Base-by-base conservation (phyloP, 2,113 vertebrate species). In the Empidonax alnorum region DNA sequence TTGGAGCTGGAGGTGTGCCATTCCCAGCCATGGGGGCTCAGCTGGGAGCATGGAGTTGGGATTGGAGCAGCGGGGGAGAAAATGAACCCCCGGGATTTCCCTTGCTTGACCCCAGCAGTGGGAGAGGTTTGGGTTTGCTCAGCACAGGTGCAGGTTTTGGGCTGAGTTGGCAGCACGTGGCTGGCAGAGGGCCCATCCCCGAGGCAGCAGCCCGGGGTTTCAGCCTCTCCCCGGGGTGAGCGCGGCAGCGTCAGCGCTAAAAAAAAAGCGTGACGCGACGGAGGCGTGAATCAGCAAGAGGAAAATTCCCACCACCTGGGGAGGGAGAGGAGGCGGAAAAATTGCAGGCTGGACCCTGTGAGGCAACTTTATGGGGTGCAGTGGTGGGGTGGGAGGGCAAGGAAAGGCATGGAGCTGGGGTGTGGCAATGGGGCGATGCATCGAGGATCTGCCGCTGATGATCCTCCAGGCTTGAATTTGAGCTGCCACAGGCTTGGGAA, bases 281-380 rank as follows among this genome's bases (percentile, higher is more conserved):
- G 67, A 92, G 68, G 84, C 2, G 21, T 92, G 93, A 96, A 90
- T 90, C 91, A 96, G 91, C 91, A 91, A 89, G 42, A 94, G 91
- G 91, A 96, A 96, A 95, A 95, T 96, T 94, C 84, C 84, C 84
- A 89, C 39, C 17, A 14, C 37, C 17, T 2, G 1, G 42, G 44
- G 22, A 90, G 30, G 53, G 83, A 90, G 27, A 80, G 13, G 58
- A 90, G 71, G 41, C 0, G 7, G 61, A 46, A 53, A 37, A 89
- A 86, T 22, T 6, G 20, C n/a, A 77, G 46, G 31, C 67, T 83
- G 79, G 76, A 63, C 58, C 62, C n/a, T 10, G 13, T 1, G 9
- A 92, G 41, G 49, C 31, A 65, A 37, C 59, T 87, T n/a, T 14
- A 30, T 61, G 72, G 39, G 49, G 58, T 78, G 62, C 27, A 73